Conservation (phyloP, 2,888 invertebrate genomes). For the Elaeidobius kamerunicus region DNA sequence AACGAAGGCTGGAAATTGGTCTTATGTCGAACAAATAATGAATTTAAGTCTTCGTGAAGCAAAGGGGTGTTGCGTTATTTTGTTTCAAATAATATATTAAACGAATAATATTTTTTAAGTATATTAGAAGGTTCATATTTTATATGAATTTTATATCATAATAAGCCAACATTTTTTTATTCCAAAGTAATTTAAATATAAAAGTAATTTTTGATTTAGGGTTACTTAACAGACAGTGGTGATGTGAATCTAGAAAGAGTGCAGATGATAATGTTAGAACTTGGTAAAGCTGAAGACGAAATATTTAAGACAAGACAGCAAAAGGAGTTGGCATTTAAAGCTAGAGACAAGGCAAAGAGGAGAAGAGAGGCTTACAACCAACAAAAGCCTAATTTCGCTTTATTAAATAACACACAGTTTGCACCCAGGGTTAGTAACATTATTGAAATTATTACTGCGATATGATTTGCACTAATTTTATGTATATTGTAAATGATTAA, state of each 20-base stretch:
- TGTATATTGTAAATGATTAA: no score
- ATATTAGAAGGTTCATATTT: no score
- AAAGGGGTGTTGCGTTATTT: no score
- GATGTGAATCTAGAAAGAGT: constrained; percentile 90
- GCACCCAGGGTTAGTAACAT: constrained; percentile 66
- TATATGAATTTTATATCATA: no score
- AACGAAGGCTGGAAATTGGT: no score
- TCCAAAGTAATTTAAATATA: constrained; percentile 5
- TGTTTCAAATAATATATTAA: no score
- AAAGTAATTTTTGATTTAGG: constrained; percentile 53
- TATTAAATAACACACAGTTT: constrained; percentile 73
- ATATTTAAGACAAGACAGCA: constrained; percentile 92
- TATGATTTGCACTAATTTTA: no score
- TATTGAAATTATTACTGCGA: no score
- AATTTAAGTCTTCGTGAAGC: no score
- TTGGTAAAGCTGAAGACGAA: constrained; percentile 94
- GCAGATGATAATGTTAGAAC: constrained; percentile 90
- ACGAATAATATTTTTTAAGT: no score
- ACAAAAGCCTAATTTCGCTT: constrained; percentile 62
- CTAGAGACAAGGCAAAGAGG: constrained; percentile 71
- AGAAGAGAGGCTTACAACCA: constrained; percentile 53
- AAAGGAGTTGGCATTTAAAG: constrained; percentile 78
- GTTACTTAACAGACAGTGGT: constrained; percentile 93
- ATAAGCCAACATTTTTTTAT: no score
- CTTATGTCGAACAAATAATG: no score